Evolutionary conservation across 2,797 vertebrate genomes (phyloP).

Genomic region (Pelodytes ibericus): DNA sequence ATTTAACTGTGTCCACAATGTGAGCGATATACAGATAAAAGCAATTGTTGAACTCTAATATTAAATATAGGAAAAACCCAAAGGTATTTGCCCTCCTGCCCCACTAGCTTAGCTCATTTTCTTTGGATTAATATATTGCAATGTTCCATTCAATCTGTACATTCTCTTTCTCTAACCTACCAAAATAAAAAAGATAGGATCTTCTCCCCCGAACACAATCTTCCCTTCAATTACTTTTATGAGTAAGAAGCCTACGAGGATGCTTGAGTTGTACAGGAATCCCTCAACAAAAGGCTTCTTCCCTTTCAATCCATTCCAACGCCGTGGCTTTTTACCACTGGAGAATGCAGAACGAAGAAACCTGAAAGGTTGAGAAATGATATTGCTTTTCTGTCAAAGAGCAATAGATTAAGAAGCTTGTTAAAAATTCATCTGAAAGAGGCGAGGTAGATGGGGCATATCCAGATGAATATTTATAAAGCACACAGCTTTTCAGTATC

Average conservation of each 20-base stretch:
- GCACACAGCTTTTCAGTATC: constrained; percentile 68
- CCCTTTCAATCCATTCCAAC: constrained; percentile 31
- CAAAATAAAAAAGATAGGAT: constrained; percentile 18
- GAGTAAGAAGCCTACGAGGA: background rate
- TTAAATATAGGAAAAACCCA: too few relatives aligned
- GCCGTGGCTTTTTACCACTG: constrained; percentile 29
- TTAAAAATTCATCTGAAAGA: constrained; percentile 77
- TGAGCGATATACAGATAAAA: too few relatives aligned
- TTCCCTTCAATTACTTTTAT: constrained; percentile 3
- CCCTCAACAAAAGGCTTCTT: constrained; percentile 30
- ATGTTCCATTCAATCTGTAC: too few relatives aligned
- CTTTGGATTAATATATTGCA: too few relatives aligned
- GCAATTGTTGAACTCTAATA: too few relatives aligned
- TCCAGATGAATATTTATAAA: constrained; percentile 79
- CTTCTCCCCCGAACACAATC: constrained; percentile 20
- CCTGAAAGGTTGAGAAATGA: constrained; percentile 50
- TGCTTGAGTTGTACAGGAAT: background rate
- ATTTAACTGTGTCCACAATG: too few relatives aligned
- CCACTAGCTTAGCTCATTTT: too few relatives aligned
- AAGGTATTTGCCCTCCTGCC: too few relatives aligned
- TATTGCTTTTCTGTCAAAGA: constrained; percentile 65
- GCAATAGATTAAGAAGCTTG: constrained; percentile 69
- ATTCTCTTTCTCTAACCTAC: background rate
- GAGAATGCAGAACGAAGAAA: constrained; percentile 33
- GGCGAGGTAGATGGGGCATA: constrained; percentile 71